Conservation (phyloP, 1,140 invertebrate genomes). For the Frieseomelitta varia region DNA sequence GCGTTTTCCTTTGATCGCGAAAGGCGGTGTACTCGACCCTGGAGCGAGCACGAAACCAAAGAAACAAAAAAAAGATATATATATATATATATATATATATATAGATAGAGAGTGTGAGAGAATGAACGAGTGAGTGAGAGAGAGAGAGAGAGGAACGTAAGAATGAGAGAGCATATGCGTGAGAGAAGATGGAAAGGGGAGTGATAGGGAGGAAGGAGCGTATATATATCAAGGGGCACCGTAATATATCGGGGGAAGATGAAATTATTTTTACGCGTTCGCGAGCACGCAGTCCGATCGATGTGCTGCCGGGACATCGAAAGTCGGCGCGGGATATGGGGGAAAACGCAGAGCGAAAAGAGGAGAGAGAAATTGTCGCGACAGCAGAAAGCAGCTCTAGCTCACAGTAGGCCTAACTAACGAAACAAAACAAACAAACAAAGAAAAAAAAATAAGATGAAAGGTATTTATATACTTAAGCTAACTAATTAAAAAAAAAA, state of each 20-base stretch:
- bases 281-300: constrained; percentile 16
- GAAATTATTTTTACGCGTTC: constrained; percentile 53
- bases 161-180: background rate
- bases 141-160: constrained; percentile 9
- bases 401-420: constrained; percentile 81
- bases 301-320: background rate
- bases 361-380: constrained; percentile 20
- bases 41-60: constrained; percentile 10
- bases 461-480: constrained; percentile 78
- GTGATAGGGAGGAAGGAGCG: background rate
- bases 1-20: constrained; percentile 7
- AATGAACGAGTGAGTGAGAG: background rate
- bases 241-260: constrained; percentile 6
- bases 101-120: background rate
- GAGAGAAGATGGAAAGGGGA: no score
- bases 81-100: constrained; percentile 10
- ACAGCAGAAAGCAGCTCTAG: constrained; percentile 71
- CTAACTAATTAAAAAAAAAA: constrained; percentile 68
- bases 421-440: constrained; percentile 22
- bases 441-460: constrained; percentile 36
- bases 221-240: background rate
- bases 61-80: constrained; percentile 7
- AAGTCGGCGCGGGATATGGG: constrained; percentile 29
- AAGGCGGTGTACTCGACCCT: constrained; percentile 39
- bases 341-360: background rate